phyloP scores from a whole-genome alignment of 2,888 invertebrate genomes.

The Eucera pruinosa region DNA sequence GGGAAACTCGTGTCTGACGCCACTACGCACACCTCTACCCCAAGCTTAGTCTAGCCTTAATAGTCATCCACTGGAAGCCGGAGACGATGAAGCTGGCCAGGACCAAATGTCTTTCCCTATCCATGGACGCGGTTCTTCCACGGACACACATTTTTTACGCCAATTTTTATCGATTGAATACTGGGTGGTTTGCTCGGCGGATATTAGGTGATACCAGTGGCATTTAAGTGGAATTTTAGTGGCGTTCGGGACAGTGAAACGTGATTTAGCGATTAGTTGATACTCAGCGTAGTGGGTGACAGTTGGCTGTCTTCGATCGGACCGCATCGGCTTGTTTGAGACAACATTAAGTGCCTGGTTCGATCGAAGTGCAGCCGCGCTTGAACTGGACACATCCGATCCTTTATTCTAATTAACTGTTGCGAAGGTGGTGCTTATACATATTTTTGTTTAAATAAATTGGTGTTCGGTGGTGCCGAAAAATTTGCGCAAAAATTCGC shows the following conservation, averaged over 20 bases:
- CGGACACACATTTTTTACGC: not conserved
- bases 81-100: conserved; percentile 47
- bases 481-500: not conserved
- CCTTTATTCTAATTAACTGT: conserved; percentile 37
- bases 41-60: conserved; percentile 71
- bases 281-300: conserved; percentile 44
- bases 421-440: conserved; percentile 74
- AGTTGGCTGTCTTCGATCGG: conserved; percentile 76
- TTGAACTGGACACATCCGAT: conserved; percentile 76
- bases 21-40: conserved; percentile 66
- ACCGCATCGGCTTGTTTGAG: conserved; percentile 18
- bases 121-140: not conserved
- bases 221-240: too few relatives aligned
- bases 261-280: not conserved
- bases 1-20: conserved; percentile 61
- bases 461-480: not conserved
- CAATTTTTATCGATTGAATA: not conserved
- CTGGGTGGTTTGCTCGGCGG: too few relatives aligned
- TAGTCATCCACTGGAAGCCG: conserved; percentile 77
- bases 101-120: conserved; percentile 20
- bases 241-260: not conserved
- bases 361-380: conserved; percentile 76
- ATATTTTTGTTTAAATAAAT: not conserved
- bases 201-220: not conserved
- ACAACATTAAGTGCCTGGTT: conserved; percentile 29